These are phyloP conservation scores for Hyperoodon ampullatus DNA, from an alignment of 2,113 vertebrate genomes.

Conservation along the genomic window DNA sequence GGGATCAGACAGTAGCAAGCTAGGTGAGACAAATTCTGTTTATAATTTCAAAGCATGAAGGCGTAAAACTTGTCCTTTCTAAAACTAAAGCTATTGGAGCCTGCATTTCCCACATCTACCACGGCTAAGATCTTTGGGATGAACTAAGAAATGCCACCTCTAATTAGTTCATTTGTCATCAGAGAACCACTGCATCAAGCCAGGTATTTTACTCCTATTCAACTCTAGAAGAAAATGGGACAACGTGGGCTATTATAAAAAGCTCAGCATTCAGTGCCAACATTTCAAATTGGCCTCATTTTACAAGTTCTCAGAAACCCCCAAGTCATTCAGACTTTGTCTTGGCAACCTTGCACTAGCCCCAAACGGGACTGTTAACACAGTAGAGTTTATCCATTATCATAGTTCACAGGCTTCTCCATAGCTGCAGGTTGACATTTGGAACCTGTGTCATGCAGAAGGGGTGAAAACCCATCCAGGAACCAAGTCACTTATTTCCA, in stretches of 20 bases:
- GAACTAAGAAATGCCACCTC: conserved; percentile 62
- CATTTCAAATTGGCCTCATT: conserved; percentile 71
- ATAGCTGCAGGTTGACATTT: conserved; percentile 75
- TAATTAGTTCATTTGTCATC: conserved; percentile 67
- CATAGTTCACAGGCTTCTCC: conserved; percentile 76
- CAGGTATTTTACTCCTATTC: conserved; percentile 58
- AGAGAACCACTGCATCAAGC: conserved; percentile 65
- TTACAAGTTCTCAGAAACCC: conserved; percentile 60
- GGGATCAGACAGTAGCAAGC: background rate
- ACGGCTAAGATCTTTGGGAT: conserved; percentile 48
- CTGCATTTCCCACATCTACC: conserved; percentile 32
- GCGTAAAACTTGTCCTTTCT: conserved; percentile 52
- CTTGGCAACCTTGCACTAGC: conserved; percentile 51
- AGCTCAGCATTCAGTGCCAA: conserved; percentile 39
- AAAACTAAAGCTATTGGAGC: conserved; percentile 42
- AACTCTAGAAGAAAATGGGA: conserved; percentile 71
- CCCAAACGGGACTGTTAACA: conserved; percentile 60
- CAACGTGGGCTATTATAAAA: conserved; percentile 68
- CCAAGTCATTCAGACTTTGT: conserved; percentile 64
- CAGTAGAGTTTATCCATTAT: conserved; percentile 71
- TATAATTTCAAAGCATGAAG: conserved; percentile 59
- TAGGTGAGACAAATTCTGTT: conserved; percentile 9
- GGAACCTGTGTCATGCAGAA: conserved; percentile 83
- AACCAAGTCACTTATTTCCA: conserved; percentile 85
- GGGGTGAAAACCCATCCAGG: conserved; percentile 91